These are phyloP conservation scores for Cheilosia vernalis DNA, from an alignment of 2,888 invertebrate species.

Conservation along the genomic window DNA sequence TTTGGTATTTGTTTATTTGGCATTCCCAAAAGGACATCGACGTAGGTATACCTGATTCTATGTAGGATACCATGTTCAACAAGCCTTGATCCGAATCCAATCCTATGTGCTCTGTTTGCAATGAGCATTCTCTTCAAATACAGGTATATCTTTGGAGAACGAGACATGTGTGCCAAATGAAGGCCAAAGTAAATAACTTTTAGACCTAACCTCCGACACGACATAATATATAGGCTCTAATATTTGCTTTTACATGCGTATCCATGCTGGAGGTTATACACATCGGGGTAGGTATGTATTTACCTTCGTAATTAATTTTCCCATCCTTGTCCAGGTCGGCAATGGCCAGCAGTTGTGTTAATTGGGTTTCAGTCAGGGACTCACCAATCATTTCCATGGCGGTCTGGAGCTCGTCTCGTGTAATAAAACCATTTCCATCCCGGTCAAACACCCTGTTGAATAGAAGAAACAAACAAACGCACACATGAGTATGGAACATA, in stretches of 20 bases:
- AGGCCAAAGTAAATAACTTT: slow-evolving; percentile 36
- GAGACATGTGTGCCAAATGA: slow-evolving; percentile 19
- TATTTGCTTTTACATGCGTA: slow-evolving; percentile 18
- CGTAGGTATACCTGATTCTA: too few species aligned
- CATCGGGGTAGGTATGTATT: slow-evolving; percentile 61
- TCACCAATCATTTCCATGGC: slow-evolving; percentile 94
- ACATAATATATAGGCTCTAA: neutral
- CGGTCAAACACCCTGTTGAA: slow-evolving; percentile 91
- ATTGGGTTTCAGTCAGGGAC: slow-evolving; percentile 89
- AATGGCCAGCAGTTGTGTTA: slow-evolving; percentile 89
- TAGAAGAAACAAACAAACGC: slow-evolving; percentile 15
- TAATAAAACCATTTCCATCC: slow-evolving; percentile 95
- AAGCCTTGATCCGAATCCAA: too few species aligned
- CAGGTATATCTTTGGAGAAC: too few species aligned
- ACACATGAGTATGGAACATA: neutral
- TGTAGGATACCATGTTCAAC: too few species aligned
- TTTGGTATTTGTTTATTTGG: too few species aligned
- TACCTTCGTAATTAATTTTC: slow-evolving; percentile 92
- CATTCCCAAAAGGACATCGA: too few species aligned
- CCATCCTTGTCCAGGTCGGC: slow-evolving; percentile 92
- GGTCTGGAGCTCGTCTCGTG: slow-evolving; percentile 89
- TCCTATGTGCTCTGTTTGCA: too few species aligned
- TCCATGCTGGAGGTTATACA: neutral
- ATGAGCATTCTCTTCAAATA: too few species aligned
- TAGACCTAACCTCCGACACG: slow-evolving; percentile 5